Evolutionary conservation across 2,888 invertebrate species (phyloP), one percentile per base, ranked within the genome.

Genomic region (Mycalesis mineus): DNA sequence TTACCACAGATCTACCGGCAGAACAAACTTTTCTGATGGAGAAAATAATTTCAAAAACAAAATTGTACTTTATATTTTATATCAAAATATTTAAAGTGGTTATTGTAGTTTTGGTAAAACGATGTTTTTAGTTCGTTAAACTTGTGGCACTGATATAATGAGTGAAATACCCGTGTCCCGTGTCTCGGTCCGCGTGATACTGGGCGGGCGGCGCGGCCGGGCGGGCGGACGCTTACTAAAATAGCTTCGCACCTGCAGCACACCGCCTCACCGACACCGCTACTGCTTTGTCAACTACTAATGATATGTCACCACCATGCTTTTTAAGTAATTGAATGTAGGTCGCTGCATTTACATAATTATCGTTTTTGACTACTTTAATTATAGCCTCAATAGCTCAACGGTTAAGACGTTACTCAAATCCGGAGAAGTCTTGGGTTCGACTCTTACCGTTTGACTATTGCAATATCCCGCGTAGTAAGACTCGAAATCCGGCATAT

Each of bases 211-310:
- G 80, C 72, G 68, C 62, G 62, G 67, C 63, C 68, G 71, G 67
- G 70, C 73, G 52, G 73, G 73, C 67, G 65, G 63, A 63, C 67
- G 64, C 56, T 47, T 57, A 63, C 84, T 74, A 78, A 89, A 89
- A 88, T 88, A 89, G 83, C 80, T 70, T 74, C 80, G 78, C 85
- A 88, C 90, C 88, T 88, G 88, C 84, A 82, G 71, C 77, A 67
- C 76, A 73, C 52, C 68, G 62, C 68, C 17, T 17, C 69, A 73
- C 78, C 77, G 75, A 77, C 76, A 81, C 82, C 82, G 72, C 72
- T 75, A 78, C 81, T 74, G 77, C 73, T 80, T 80, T 82, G 80
- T 82, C 82, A 78, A 82, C 80, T 77, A 69, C 79, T 77, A 69
- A 72, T 80, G 78, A 77, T 76, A 78, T 70, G 68, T 68, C 73